phyloP scores from a whole-genome alignment of 2,888 invertebrate species.

The Achlya flavicornis region DNA sequence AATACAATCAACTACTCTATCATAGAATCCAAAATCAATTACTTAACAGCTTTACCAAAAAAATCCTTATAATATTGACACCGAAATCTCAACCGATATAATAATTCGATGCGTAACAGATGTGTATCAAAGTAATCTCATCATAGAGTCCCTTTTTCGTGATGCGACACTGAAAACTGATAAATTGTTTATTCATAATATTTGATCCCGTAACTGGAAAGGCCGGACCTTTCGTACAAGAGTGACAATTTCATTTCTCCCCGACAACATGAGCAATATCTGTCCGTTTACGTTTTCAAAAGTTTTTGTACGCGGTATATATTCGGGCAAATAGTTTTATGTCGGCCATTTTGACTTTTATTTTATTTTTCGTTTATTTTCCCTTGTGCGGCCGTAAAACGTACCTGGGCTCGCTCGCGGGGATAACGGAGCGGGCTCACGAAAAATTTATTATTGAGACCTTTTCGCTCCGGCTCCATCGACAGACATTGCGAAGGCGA shows the following conservation, averaged over 20 bases:
- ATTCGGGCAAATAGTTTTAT: slow-evolving; percentile 81
- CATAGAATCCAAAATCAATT: no score
- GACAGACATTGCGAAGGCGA: slow-evolving; percentile 83
- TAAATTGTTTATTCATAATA: slow-evolving; percentile 9
- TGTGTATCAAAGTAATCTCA: slow-evolving; percentile 7
- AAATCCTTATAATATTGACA: no score
- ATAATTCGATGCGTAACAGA: background rate
- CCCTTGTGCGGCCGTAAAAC: slow-evolving; percentile 82
- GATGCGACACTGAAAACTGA: slow-evolving; percentile 6
- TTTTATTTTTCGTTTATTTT: slow-evolving; percentile 84
- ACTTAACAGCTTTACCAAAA: no score
- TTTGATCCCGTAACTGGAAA: background rate
- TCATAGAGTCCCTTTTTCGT: background rate
- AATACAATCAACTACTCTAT: no score
- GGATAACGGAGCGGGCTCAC: slow-evolving; percentile 80
- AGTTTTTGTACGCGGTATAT: slow-evolving; percentile 61
- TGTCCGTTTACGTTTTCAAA: slow-evolving; percentile 59
- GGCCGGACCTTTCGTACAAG: slow-evolving; percentile 6
- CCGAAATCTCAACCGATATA: no score
- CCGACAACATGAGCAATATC: slow-evolving; percentile 47
- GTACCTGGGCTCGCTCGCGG: slow-evolving; percentile 80
- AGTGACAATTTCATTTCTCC: slow-evolving; percentile 41
- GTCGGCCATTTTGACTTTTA: slow-evolving; percentile 82
- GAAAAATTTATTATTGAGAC: slow-evolving; percentile 84
- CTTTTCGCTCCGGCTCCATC: slow-evolving; percentile 81